Base-by-base conservation (phyloP, 1,140 invertebrate species). In the Gryon sp. region DNA sequence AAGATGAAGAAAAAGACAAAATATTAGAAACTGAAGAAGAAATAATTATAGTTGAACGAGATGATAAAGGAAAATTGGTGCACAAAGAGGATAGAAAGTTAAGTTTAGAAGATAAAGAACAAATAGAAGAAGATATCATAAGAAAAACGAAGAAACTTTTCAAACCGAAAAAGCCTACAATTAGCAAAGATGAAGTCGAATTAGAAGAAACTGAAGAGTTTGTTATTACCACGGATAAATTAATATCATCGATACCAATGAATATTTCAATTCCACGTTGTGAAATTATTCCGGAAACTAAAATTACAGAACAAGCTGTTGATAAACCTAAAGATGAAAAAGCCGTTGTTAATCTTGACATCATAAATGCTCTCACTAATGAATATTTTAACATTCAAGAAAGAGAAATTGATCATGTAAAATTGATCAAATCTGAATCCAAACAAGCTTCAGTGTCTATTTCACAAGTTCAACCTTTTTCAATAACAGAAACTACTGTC, bases 401-500 rank as follows among this genome's bases (percentile, higher is more conserved):
- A 79, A 91, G 89, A 80, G 92, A 93, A 86, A 82, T 86, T 28
- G 82, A 88, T 45, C 66, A 84, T 1, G 83, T 90, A 3, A 63
- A 82, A 52, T 65, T 82, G 7, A 70, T 83, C 2, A 87, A 88
- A 66, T 86, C 87, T 18, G 53, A 83, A 16, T 82, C 79, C 66
- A 79, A 79, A 45, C 83, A 78, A 63, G 91, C 91, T 14, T 90
- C 88, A 22, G 77, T 90, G 30, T 87, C 89, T 15, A 80, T 93
- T 18, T 90, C 90, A 60, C 84, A 90, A 18, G 77, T 90, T 4
- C 92, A 93, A 81, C 87, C 92, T 2, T 89, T 91, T 78, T 86
- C 91, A 66, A 90, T 91, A 14, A 90, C 86, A 2, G 91, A 94
- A 89, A 89, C 90, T 24, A 90, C 90, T 24, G 77, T 89, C 22